Evolutionary conservation across 1,140 invertebrate genomes (phyloP).

Genomic region (Galendromus occidentalis): DNA sequence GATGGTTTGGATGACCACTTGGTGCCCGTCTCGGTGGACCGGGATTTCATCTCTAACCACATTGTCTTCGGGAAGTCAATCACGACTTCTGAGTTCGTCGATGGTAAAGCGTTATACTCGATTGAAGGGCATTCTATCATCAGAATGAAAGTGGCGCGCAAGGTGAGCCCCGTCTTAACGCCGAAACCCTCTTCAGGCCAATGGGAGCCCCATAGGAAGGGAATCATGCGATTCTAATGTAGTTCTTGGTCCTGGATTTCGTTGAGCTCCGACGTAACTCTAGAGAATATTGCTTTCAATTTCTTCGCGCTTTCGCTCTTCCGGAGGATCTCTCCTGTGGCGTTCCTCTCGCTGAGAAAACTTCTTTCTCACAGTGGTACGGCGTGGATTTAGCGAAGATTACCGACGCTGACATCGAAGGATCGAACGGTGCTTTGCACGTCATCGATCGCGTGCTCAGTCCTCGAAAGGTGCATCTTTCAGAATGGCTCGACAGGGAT

Average conservation of each 20-base stretch:
- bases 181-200: too few relatives aligned
- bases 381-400: conserved; percentile 19
- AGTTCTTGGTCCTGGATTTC: too few relatives aligned
- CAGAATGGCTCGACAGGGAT: neutral
- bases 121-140: neutral
- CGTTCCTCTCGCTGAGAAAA: too few relatives aligned
- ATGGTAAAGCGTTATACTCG: neutral
- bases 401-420: conserved; percentile 23
- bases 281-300: too few relatives aligned
- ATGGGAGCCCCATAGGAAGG: too few relatives aligned
- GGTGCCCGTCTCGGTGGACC: neutral
- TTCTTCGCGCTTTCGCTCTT: too few relatives aligned
- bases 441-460: neutral
- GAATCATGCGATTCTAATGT: too few relatives aligned
- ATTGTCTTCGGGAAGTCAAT: neutral
- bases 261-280: too few relatives aligned
- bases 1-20: neutral
- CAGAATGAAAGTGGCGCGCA: neutral
- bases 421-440: conserved; percentile 18
- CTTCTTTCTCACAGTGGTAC: neutral
- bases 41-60: neutral
- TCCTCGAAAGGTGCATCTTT: neutral
- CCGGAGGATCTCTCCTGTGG: too few relatives aligned
- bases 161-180: neutral
- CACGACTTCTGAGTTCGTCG: neutral